These are phyloP conservation scores for Sebastes miniatus DNA, from an alignment of 2,797 vertebrate species.

Conservation along the genomic window DNA sequence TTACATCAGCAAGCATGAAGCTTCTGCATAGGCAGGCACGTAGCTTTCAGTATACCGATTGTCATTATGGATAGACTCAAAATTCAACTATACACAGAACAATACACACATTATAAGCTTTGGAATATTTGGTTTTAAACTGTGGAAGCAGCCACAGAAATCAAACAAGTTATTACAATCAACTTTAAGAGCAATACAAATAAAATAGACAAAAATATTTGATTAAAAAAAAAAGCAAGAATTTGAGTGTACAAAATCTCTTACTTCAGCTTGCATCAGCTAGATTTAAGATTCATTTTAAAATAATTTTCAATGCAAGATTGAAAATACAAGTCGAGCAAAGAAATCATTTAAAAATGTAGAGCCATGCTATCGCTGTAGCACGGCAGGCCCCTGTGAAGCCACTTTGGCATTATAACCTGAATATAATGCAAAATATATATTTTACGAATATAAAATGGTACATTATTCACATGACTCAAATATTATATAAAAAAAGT, in stretches of 20 bases:
- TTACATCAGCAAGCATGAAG: slow-evolving; percentile 24
- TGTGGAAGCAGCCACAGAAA: slow-evolving; percentile 14
- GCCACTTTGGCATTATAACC: slow-evolving; percentile 50
- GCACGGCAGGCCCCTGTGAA: slow-evolving; percentile 11
- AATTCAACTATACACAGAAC: slow-evolving; percentile 24
- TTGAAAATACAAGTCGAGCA: neutral
- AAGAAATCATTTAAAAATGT: slow-evolving; percentile 2
- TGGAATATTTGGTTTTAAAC: slow-evolving; percentile 26
- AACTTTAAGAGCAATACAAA: slow-evolving; percentile 19
- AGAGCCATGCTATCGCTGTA: neutral
- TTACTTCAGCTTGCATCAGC: slow-evolving; percentile 8
- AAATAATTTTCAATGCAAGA: slow-evolving; percentile 3
- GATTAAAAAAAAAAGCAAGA: slow-evolving; percentile 12
- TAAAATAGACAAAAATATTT: neutral
- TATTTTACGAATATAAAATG: slow-evolving; percentile 51
- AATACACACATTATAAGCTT: slow-evolving; percentile 24
- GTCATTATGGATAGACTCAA: slow-evolving; percentile 28
- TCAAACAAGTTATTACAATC: slow-evolving; percentile 29
- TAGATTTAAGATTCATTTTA: neutral
- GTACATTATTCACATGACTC: slow-evolving; percentile 66
- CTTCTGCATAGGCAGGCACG: slow-evolving; percentile 42
- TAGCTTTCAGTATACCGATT: slow-evolving; percentile 39
- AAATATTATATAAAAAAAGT: slow-evolving; percentile 47
- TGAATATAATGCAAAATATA: slow-evolving; percentile 50
- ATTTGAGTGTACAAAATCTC: slow-evolving; percentile 28